Conservation (phyloP, 2,113 vertebrate genomes). For the Manacus vitellinus region DNA sequence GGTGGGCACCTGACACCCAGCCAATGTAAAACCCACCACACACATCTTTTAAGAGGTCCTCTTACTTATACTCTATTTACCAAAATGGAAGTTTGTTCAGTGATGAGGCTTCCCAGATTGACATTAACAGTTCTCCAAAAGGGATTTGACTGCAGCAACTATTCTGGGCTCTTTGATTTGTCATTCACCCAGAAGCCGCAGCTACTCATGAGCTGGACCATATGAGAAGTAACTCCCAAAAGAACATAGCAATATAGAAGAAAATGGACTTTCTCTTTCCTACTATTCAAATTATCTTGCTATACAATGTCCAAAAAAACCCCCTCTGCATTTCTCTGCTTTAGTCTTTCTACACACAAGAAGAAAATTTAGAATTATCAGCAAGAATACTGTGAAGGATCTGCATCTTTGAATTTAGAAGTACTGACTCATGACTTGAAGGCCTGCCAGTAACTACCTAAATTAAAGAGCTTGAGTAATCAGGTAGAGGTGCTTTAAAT, state of each 20-base stretch:
- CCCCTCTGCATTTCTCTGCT: not conserved
- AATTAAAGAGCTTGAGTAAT: constrained; percentile 1
- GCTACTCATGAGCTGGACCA: not conserved
- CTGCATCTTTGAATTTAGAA: not conserved
- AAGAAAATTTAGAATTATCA: not conserved
- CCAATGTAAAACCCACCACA: not conserved
- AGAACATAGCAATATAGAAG: not conserved
- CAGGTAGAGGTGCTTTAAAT: not conserved
- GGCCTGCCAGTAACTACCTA: not conserved
- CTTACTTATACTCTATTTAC: not conserved
- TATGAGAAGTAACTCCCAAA: not conserved
- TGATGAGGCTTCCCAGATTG: not conserved
- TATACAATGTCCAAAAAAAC: not conserved
- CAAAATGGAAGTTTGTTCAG: not conserved
- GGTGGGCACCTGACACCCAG: not conserved
- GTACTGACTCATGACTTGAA: not conserved
- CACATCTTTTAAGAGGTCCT: not conserved
- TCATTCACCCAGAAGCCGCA: not conserved
- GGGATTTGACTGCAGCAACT: not conserved
- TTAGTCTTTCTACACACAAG: not conserved
- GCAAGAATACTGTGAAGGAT: not conserved
- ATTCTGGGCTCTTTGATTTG: not conserved
- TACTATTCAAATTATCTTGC: not conserved
- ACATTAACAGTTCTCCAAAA: not conserved
- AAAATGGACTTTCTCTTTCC: not conserved